phyloP scores from a whole-genome alignment of 1,140 invertebrate genomes.

The Ectropis grisescens region DNA sequence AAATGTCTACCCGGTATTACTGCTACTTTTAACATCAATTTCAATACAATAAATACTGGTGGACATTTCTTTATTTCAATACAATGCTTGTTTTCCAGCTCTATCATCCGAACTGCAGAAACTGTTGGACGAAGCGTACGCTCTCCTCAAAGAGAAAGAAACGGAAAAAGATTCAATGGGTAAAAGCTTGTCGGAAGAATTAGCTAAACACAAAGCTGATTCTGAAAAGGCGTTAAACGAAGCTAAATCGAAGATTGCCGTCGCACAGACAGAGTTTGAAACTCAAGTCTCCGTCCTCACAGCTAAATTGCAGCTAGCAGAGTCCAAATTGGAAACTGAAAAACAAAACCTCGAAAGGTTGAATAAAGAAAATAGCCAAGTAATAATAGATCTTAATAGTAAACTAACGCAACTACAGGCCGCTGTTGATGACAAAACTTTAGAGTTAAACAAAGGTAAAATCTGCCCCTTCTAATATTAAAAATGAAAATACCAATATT shows the following conservation, averaged over 20 bases:
- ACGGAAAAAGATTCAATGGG: conserved; percentile 62
- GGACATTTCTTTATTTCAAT: too few relatives aligned
- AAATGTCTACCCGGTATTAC: too few relatives aligned
- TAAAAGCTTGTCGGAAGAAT: conserved; percentile 64
- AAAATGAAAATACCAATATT: too few relatives aligned
- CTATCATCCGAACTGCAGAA: conserved; percentile 64
- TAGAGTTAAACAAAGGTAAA: conserved; percentile 65
- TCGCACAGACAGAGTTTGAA: conserved; percentile 61
- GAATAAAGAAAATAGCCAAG: conserved; percentile 60
- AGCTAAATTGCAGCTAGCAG: conserved; percentile 55
- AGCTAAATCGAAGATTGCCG: conserved; percentile 57
- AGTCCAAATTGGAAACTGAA: conserved; percentile 58
- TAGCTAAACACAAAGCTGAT: conserved; percentile 48
- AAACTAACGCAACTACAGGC: conserved; percentile 62
- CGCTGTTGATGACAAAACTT: conserved; percentile 57
- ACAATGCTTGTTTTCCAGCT: conserved; percentile 44
- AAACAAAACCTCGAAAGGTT: conserved; percentile 64
- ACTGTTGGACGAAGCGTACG: conserved; percentile 63
- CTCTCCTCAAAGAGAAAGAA: conserved; percentile 63
- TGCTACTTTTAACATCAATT: too few relatives aligned
- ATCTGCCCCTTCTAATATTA: not conserved
- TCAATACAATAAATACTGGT: too few relatives aligned
- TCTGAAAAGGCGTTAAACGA: conserved; percentile 60
- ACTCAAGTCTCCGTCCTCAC: conserved; percentile 56
- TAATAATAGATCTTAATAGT: conserved; percentile 55